Base-by-base conservation (phyloP, 2,888 invertebrate genomes). In the Tetrapedia diversipes region DNA sequence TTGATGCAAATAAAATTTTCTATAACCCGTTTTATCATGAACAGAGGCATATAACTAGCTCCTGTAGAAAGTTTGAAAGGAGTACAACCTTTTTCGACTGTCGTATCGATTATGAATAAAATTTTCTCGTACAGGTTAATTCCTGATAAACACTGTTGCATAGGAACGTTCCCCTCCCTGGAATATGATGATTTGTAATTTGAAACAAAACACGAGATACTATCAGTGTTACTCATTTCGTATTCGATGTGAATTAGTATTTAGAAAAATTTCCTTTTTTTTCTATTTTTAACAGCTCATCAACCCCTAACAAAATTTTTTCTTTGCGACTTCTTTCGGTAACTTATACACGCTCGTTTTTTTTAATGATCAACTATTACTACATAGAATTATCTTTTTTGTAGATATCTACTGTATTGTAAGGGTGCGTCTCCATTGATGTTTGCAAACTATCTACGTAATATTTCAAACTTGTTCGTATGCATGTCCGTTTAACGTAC, bases 1-100 rank as follows among this genome's bases (percentile, higher is more conserved):
- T 96, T 96, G 22, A 94, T 93, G 84, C 94, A 92, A 10, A 95
- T 83, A 86, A 95, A 95, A 82, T 94, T 93, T 79, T 94, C 94
- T 1, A 95, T 86, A 1, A 94, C 93, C 63, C 94, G 92, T 89
- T 94, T 95, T 69, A 95, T 91, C 94, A 95, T 95, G 77, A 93
- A 93, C 10, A 95, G 90, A 0, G 94, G 93, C 14, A 93, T 91
- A 74, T 93, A 94, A 37, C 92, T 93, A 2, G 93, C 93, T 0
- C 94, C 94, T 85, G 94, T 93, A 1, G 92, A 93, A 0, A 94
- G 87, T 79, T 91, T 90, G 83, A 93, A 95, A 2, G 93, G 88
- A 0, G 94, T 93, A 75, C 91, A 93, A 66, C 93, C 92, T 71
- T 93, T 93, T 84, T 95, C 94, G 82, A 93, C 92, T 57, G 94